Percentiles rank a stretch among this genome's conserved stretches.
Evolutionary conservation across 2,113 vertebrate genomes (phyloP).

Genomic region (Hemichromis elongatus): DNA sequence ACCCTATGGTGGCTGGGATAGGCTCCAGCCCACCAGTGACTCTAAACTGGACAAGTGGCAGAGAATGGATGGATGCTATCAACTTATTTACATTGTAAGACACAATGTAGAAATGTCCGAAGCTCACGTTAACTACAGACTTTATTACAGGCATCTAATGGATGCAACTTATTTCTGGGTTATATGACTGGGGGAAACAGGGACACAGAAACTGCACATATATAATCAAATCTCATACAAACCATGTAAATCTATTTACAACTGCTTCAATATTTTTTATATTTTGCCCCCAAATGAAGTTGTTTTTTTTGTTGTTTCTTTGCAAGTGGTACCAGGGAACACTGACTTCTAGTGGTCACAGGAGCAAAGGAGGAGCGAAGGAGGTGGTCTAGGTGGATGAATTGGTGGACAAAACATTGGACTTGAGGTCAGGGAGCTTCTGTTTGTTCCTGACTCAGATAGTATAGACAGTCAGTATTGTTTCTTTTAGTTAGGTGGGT

Average conservation of each 20-base stretch:
- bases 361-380: background rate
- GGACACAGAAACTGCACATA: background rate
- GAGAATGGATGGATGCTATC: background rate
- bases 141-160: background rate
- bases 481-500: background rate
- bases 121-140: background rate
- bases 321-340: background rate
- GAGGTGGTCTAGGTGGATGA: background rate
- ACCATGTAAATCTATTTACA: background rate
- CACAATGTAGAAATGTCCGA: background rate
- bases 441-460: background rate
- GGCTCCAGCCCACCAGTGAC: background rate
- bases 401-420: background rate
- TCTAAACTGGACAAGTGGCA: background rate
- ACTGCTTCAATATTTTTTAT: background rate
- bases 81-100: background rate
- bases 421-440: background rate
- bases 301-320: background rate
- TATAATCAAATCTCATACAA: background rate
- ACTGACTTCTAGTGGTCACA: background rate
- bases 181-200: background rate
- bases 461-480: background rate
- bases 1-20: background rate
- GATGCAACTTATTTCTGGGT: background rate
- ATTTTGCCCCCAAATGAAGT: accelerated